Percentiles rank a stretch among this genome's conserved stretches.
Evolutionary conservation across 2,888 invertebrate genomes (phyloP).

Genomic region (Sphecodes monilicornis): DNA sequence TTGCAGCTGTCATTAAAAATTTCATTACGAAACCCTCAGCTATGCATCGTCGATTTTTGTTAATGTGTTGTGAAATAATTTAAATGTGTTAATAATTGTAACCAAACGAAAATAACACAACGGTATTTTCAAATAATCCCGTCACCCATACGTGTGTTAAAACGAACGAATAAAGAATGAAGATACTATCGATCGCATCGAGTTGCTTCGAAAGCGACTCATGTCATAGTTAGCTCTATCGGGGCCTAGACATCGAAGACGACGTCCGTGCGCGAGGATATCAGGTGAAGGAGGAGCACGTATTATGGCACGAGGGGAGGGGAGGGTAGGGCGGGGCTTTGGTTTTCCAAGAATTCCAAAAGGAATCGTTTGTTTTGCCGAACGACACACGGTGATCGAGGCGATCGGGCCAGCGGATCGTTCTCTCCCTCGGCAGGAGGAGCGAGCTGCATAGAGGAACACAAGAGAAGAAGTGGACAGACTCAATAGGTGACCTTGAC

Average conservation of each 20-base stretch:
- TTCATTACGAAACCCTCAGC: too few species aligned
- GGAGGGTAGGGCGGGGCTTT: not conserved
- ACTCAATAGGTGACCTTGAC: slow-evolving; percentile 78
- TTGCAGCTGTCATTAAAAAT: too few species aligned
- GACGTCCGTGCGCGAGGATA: not conserved
- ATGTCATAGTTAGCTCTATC: not conserved
- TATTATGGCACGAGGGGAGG: not conserved
- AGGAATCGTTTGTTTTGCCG: slow-evolving; percentile 29
- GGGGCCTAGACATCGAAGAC: not conserved
- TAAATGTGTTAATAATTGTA: too few species aligned
- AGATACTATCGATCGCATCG: too few species aligned
- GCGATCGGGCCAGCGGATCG: slow-evolving; percentile 41
- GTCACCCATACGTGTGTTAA: too few species aligned
- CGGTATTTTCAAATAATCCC: too few species aligned
- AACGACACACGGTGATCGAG: slow-evolving; percentile 33
- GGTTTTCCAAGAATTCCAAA: slow-evolving; percentile 27
- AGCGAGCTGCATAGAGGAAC: slow-evolving; percentile 20
- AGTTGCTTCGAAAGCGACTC: not conserved
- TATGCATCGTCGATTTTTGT: too few species aligned
- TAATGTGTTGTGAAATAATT: too few species aligned
- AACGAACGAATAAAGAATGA: too few species aligned
- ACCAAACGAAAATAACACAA: too few species aligned
- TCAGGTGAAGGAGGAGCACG: not conserved
- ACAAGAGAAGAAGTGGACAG: slow-evolving; percentile 62
- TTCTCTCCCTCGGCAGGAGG: slow-evolving; percentile 12